These are phyloP conservation scores for Mylabris sibirica DNA, from an alignment of 2,888 invertebrate species.

Conservation along the genomic window DNA sequence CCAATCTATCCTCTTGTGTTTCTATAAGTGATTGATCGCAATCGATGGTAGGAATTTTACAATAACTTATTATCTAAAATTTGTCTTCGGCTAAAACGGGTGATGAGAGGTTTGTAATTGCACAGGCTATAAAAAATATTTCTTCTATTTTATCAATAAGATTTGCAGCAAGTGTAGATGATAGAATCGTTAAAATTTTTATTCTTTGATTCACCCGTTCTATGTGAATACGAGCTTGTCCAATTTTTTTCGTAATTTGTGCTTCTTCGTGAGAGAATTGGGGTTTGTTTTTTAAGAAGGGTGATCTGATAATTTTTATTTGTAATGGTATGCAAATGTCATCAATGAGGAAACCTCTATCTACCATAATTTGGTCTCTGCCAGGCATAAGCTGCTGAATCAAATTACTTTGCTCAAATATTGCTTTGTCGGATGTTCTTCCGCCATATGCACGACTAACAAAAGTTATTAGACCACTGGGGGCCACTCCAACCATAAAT, in stretches of 20 bases:
- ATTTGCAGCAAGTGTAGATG: not conserved
- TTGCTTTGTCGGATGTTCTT: slow-evolving; percentile 37
- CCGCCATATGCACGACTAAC: slow-evolving; percentile 39
- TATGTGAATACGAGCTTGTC: not conserved
- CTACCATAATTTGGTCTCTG: slow-evolving; percentile 19
- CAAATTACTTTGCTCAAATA: slow-evolving; percentile 36
- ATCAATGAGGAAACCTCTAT: slow-evolving; percentile 14
- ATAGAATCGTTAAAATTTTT: not conserved
- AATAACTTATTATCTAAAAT: too few species aligned
- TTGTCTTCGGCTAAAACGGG: too few species aligned
- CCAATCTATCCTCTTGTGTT: too few species aligned
- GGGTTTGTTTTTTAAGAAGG: slow-evolving; percentile 14
- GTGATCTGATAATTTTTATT: slow-evolving; percentile 16
- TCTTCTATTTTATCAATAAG: not conserved
- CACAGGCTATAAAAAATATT: slow-evolving; percentile 14
- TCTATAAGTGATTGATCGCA: too few species aligned
- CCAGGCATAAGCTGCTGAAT: not conserved
- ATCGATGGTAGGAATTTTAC: too few species aligned
- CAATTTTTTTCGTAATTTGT: not conserved
- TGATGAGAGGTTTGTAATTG: not conserved
- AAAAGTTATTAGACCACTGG: slow-evolving; percentile 38
- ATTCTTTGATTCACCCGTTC: slow-evolving; percentile 1
- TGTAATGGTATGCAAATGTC: not conserved
- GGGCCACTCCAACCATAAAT: slow-evolving; percentile 40
- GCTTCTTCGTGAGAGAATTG: slow-evolving; percentile 13